These are phyloP conservation scores for Aurelia sp. DNA, from an alignment of 30 jellyfish, hydroid and myxozoan genomes.

Conservation along the genomic window DNA sequence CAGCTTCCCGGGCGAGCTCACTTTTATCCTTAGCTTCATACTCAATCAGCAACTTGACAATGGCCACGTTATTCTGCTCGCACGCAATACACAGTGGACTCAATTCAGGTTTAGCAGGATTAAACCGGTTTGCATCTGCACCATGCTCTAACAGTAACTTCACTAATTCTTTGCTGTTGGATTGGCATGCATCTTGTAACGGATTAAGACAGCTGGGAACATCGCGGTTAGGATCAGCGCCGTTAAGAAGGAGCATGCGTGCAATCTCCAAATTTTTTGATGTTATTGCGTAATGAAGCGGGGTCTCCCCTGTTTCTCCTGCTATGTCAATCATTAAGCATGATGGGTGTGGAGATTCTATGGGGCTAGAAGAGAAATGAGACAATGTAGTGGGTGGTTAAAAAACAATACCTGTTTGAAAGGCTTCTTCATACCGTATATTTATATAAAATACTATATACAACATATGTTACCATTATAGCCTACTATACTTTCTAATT, in stretches of 20 bases:
- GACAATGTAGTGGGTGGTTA: not conserved
- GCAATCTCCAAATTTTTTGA: conserved; percentile 45
- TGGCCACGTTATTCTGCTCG: conserved; percentile 4
- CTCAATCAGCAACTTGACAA: conserved; percentile 71
- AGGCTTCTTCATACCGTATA: no score
- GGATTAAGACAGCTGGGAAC: conserved; percentile 63
- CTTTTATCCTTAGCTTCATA: conserved; percentile 72
- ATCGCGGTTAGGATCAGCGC: conserved; percentile 66
- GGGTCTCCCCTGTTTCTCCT: conserved; percentile 41
- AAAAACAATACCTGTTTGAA: no score
- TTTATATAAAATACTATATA: no score
- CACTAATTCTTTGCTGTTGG: conserved; percentile 37
- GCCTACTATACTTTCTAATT: no score
- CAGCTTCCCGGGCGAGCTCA: conserved; percentile 60
- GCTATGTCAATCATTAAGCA: conserved; percentile 54
- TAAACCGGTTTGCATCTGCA: conserved; percentile 50
- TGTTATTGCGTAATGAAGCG: conserved; percentile 26
- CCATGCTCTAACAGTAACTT: conserved; percentile 62
- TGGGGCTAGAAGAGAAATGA: conserved; percentile 1
- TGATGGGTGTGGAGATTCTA: conserved; percentile 35
- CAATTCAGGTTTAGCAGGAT: conserved; percentile 22
- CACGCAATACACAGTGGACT: conserved; percentile 80
- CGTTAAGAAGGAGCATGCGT: conserved; percentile 50
- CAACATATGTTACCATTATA: no score
- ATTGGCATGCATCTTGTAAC: conserved; percentile 68